A percentile compares a stretch with the other conserved stretches of the same genome.
Evolutionary conservation across 2,797 vertebrate genomes (phyloP).

Genomic region (Picus viridis): DNA sequence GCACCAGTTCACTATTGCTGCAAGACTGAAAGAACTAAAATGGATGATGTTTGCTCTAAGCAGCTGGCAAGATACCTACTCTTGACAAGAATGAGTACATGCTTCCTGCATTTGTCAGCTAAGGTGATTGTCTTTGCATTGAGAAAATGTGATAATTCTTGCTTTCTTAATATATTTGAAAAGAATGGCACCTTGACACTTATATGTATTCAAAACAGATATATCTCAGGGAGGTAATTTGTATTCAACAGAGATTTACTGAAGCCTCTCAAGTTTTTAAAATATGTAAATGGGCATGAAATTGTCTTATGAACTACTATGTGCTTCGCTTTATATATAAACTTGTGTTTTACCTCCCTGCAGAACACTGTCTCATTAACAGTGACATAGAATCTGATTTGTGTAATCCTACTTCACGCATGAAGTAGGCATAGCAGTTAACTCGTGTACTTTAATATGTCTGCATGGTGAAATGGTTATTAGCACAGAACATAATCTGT

Average conservation of each 20-base stretch:
- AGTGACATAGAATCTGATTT: background rate
- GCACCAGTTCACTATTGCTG: background rate
- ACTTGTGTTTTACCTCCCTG: background rate
- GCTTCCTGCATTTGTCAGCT: background rate
- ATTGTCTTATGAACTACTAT: background rate
- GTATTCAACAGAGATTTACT: background rate
- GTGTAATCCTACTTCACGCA: background rate
- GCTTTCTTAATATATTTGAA: background rate
- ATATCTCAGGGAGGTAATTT: background rate
- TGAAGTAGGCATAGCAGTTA: background rate
- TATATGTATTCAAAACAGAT: background rate
- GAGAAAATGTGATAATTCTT: background rate
- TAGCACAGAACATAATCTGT: background rate
- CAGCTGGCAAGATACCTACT: background rate
- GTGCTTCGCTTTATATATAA: no score
- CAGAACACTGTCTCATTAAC: background rate
- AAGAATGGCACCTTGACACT: background rate
- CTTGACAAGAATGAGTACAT: background rate
- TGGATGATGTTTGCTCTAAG: background rate
- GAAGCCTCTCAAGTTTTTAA: background rate
- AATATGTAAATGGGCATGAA: background rate
- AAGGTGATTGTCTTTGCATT: background rate
- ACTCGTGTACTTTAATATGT: background rate
- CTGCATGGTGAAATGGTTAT: background rate
- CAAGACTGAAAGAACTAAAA: background rate